Base-by-base conservation (phyloP, 2,113 vertebrate species). In the Leucoraja erinaceus region DNA sequence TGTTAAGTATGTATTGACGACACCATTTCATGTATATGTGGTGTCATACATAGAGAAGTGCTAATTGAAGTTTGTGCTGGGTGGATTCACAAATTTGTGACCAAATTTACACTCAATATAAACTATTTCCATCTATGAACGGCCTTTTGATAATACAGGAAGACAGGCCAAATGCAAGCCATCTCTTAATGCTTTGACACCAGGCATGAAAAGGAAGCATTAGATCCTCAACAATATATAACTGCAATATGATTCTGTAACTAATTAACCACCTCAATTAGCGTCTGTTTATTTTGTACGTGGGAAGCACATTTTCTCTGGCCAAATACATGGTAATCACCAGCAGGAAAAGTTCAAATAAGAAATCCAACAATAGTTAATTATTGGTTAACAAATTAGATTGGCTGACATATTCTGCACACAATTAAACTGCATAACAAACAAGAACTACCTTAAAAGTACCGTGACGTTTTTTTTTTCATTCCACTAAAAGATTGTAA, bases 261-360 rank as follows among this genome's bases (percentile, higher is more conserved):
- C 12, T 88, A 88, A 88, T 88, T 88, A 88, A 88, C 83, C 31
- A 63, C 25, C n/a, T 61, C 81, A 86, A 86, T 86, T 88, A 88
- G 83, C 28, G 59, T 63, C n/a, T 66, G 14, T 63, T 88, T 88
- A 31, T 88, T 88, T 88, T 88, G 31, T 18, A n/a, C 25, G 25
- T 31, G 56, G 56, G 25, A 86, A 28, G 11, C 28, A 86, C 28
- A 61, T n/a, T 86, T 86, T 88, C 81, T 88, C 59, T 88, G 59
- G 83, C 25, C n/a, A 88, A 63, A 86, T 59, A 63, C 59, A 86
- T 31, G 7, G 31, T 63, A 86, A 66, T 14, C 83, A 86, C 59
- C 28, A 63, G 56, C 59, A 83, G 54, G 47, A 88, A 61, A 88
- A 88, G 59, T 88, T 63, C 11, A 63, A 63, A 66, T 66, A 72